These are phyloP conservation scores for Lepidiolamprologus cunningtoni DNA, from an alignment of 2,113 vertebrate species.

Conservation along the genomic window DNA sequence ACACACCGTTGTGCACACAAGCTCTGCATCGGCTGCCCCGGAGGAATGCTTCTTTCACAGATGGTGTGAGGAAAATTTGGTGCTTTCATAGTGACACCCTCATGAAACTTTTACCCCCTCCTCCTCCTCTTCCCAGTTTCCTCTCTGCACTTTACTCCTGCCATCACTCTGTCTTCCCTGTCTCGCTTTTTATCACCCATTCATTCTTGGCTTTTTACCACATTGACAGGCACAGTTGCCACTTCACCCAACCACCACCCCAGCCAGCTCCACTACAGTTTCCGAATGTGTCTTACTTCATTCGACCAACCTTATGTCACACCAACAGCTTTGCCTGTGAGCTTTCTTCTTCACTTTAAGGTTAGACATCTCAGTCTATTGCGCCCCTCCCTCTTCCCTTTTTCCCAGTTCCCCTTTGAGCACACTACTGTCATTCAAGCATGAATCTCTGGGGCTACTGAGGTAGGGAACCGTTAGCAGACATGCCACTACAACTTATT, in stretches of 20 bases:
- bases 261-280: not conserved
- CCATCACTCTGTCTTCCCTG: not conserved
- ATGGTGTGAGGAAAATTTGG: constrained; percentile 37
- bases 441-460: constrained; percentile 33
- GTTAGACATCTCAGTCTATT: constrained; percentile 11
- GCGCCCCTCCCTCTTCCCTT: not conserved
- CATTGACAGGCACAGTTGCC: not conserved
- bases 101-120: constrained; percentile 45
- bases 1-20: not conserved
- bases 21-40: constrained; percentile 23
- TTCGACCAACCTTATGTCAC: not conserved
- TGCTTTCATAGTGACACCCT: constrained; percentile 46
- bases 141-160: not conserved
- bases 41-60: constrained; percentile 45
- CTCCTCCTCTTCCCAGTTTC: not conserved
- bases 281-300: constrained; percentile 4
- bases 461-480: constrained; percentile 45
- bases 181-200: not conserved
- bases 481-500: constrained; percentile 46
- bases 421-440: constrained; percentile 34
- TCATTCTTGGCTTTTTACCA: not conserved
- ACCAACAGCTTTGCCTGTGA: not conserved
- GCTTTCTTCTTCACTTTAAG: constrained; percentile 18
- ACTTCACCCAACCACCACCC: not conserved
- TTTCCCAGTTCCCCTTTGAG: constrained; percentile 18